Evolutionary conservation across 2,113 vertebrate genomes (phyloP), one percentile per base, ranked within the genome.

Genomic region (Lates calcarifer): DNA sequence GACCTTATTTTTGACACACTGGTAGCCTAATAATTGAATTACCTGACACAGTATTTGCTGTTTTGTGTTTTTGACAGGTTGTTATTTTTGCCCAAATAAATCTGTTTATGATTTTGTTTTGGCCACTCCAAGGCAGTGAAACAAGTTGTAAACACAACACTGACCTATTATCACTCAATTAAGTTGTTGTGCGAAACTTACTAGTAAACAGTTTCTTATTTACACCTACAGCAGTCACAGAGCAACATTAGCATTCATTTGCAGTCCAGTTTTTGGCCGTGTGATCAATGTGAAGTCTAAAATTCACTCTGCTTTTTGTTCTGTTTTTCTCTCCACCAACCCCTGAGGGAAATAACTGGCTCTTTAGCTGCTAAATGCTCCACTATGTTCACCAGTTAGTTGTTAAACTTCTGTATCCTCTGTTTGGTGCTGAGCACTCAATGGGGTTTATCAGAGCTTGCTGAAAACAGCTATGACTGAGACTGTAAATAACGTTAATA

Each of bases 341-440:
- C 20, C 45, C 45, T 11, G 9, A 49, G 65, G 65, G 65, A 67
- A 67, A 67, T 49, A n/a, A n/a, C 43, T n/a, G 65, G 20, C 28
- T 51, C 28, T 22, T 49, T 28, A 31, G 24, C 41, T 18, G 39
- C 62, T 65, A 43, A 28, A 41, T 43, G 24, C 62, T 65, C 15
- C 39, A 24, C n/a, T 24, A 15, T 43, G 37, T 26, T 43, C 39
- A 10, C 18, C 2, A 6, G 8, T 6, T n/a, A 51, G 24, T 28
- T 4, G 39, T 26, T 45, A 17, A 18, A 10, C 10, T 28, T 43
- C 13, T 64, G 14, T 26, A 3, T 64, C 62, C 43, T 37, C 62
- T 43, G 62, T 28, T 37, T 8, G 8, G 13, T 14, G 20, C 58
- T 61, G 12, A 9, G 29, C 8, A n/a, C n/a, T n/a, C n/a, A n/a